These are phyloP conservation scores for Channa argus DNA, from an alignment of 2,113 vertebrate genomes.

Conservation along the genomic window DNA sequence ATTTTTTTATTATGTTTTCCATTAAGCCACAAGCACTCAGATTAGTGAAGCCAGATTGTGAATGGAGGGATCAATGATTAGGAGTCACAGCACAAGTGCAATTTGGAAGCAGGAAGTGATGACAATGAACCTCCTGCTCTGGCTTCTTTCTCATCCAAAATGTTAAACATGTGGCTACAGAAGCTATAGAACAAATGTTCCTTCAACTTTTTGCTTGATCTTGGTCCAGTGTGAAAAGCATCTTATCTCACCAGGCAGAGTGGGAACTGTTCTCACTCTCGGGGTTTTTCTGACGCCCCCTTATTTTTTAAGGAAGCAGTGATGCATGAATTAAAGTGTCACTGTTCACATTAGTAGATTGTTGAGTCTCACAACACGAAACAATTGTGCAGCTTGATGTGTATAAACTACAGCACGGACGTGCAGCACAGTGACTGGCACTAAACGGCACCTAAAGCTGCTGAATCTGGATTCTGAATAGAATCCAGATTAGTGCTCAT, in stretches of 20 bases:
- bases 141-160: neutral
- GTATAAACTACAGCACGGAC: neutral
- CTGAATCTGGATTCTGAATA: conserved; percentile 2
- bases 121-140: neutral
- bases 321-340: neutral
- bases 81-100: neutral
- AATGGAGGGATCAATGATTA: neutral
- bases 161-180: too few species aligned
- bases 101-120: neutral
- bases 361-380: too few species aligned
- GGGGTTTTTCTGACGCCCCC: neutral
- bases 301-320: neutral
- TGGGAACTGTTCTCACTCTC: too few species aligned
- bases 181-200: too few species aligned
- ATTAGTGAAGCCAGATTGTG: too few species aligned
- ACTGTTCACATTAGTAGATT: too few species aligned
- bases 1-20: neutral
- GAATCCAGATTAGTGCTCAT: conserved; percentile 19
- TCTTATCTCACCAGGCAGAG: too few species aligned
- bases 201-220: neutral
- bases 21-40: neutral
- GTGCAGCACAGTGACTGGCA: too few species aligned
- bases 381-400: too few species aligned
- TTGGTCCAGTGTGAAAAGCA: too few species aligned
- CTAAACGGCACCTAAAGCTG: neutral